Conservation (phyloP, 2,113 vertebrate species). For the Notothenia rossii region DNA sequence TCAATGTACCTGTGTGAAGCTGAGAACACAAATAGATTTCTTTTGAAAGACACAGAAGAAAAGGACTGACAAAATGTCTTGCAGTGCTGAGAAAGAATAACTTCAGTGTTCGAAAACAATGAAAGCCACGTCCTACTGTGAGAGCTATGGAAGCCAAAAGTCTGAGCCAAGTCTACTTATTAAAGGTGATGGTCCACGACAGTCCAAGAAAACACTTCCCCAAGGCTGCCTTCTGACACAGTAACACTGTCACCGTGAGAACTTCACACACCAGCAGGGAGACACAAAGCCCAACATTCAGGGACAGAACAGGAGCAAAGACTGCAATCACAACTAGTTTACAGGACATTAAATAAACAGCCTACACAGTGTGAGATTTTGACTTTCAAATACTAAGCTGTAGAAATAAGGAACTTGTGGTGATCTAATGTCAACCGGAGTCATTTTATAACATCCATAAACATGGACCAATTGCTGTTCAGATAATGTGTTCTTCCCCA, state of each 20-base stretch:
- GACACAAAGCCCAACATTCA: constrained; percentile 1
- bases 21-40: constrained; percentile 8
- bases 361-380: background rate
- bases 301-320: background rate
- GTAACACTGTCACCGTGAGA: constrained; percentile 23
- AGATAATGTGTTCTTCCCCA: background rate
- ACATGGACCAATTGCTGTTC: background rate
- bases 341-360: background rate
- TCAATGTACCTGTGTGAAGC: constrained; percentile 12
- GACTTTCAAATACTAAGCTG: background rate
- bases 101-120: background rate
- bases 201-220: constrained; percentile 7
- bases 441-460: background rate
- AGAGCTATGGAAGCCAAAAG: constrained; percentile 17
- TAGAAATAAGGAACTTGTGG: background rate
- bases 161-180: background rate
- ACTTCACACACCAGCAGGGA: constrained; percentile 51
- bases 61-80: background rate
- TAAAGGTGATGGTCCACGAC: constrained; percentile 8
- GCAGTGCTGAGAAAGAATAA: background rate
- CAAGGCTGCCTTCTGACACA: constrained; percentile 42
- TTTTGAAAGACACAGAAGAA: background rate
- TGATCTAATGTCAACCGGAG: background rate
- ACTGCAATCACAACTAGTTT: background rate
- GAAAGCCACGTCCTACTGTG: constrained; percentile 10